Conservation (phyloP, 1,140 invertebrate species). For the Psix sp. region DNA sequence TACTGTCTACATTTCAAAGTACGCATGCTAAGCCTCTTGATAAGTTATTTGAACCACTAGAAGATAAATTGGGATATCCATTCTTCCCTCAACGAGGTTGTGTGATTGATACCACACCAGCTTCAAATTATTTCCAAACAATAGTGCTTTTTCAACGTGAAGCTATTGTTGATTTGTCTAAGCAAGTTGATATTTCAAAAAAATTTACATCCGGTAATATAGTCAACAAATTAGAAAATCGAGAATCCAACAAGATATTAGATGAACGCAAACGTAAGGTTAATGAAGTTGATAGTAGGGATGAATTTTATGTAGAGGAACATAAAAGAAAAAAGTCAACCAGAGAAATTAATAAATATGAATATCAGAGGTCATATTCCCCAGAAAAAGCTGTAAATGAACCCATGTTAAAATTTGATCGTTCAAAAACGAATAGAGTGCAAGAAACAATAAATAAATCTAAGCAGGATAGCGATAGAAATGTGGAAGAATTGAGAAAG, state of each 20-base stretch:
- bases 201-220: not conserved
- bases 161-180: constrained; percentile 34
- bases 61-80: constrained; percentile 21
- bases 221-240: not conserved
- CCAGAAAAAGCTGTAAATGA: too few relatives aligned
- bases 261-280: too few relatives aligned
- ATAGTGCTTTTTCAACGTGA: constrained; percentile 26
- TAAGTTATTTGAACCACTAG: constrained; percentile 27
- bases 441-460: too few relatives aligned
- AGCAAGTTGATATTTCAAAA: constrained; percentile 5
- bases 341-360: too few relatives aligned
- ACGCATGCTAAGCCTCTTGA: constrained; percentile 5
- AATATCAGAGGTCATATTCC: too few relatives aligned
- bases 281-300: too few relatives aligned
- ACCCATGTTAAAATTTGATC: too few relatives aligned
- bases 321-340: too few relatives aligned
- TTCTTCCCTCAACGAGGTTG: constrained; percentile 36
- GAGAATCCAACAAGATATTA: not conserved
- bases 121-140: constrained; percentile 19
- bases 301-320: too few relatives aligned
- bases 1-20: constrained; percentile 21
- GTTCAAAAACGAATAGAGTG: too few relatives aligned
- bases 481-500: too few relatives aligned
- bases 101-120: constrained; percentile 36
- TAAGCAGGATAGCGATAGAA: too few relatives aligned